Base-by-base conservation (phyloP, 2,888 invertebrate genomes). In the Meghimatium bilineatum region DNA sequence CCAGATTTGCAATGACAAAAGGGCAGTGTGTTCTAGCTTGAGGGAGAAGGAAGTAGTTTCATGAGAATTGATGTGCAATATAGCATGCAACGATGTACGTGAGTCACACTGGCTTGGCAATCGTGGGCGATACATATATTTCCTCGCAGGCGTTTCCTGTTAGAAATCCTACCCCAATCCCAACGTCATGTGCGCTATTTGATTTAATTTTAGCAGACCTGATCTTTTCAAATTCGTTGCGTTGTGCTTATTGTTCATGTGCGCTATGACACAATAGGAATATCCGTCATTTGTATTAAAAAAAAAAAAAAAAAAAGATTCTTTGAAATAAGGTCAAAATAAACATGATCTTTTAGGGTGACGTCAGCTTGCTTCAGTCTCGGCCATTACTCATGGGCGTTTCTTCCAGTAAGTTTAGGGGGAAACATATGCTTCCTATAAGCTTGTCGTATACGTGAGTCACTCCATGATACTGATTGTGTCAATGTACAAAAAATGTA, bases 11-110 rank as follows among this genome's bases (percentile, higher is more conserved):
- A 29, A 44, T n/a, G 29, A 74, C 74, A 52, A 74, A 74, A 52
- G 74, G 52, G 74, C 74, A 74, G 74, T 74, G 52, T 52, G 74
- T 8, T 74, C 74, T 74, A 20, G 49, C 74, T 74, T 74, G 0
- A 10, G 12, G n/a, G 32, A 5, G 52, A n/a, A 52, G 74, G 52
- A 52, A 52, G 74, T 74, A 32, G 74, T 52, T 74, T 29, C 74
- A 26, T 52, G 74, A 49, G 74, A 49, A 32, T 49, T 74, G 20
- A 14, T 74, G 74, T 32, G 74, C 52, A 34, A 52, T 29, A 52
- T 20, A 74, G 52, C 20, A 20, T 29, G 17, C 1, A 52, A 20
- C 29, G 1, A 23, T 12, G 44, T n/a, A n/a, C 49, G 74, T 74
- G 74, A 74, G 32, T 74, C 74, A 74, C 74, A 6, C 49, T 29